phyloP scores from a whole-genome alignment of 1,140 invertebrate genomes.

The Tetragnatha versicolor region DNA sequence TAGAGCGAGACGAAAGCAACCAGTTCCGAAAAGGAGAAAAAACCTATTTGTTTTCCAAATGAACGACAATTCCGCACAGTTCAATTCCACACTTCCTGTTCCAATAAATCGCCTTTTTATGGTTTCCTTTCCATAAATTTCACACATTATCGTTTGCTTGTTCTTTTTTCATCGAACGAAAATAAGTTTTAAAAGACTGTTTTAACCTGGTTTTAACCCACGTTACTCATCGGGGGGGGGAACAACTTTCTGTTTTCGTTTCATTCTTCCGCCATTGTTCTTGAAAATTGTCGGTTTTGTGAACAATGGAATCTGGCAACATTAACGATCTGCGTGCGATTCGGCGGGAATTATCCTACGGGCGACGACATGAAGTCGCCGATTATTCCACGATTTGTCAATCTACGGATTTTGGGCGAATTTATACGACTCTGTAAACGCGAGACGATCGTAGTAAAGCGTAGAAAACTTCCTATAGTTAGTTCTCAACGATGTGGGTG shows the following conservation, averaged over 20 bases:
- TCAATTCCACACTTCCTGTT: not conserved
- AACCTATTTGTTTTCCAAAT: not conserved
- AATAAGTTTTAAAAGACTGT: constrained; percentile 1
- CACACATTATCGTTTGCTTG: constrained; percentile 24
- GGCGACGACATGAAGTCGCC: constrained; percentile 14
- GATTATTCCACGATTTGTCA: constrained; percentile 3
- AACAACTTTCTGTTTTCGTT: constrained; percentile 11
- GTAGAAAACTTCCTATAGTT: no score
- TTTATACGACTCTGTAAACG: no score
- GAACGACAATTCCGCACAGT: not conserved
- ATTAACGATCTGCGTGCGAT: constrained; percentile 22
- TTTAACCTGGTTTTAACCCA: constrained; percentile 20
- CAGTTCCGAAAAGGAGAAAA: no score
- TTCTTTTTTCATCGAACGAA: not conserved
- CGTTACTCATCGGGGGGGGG: constrained; percentile 9
- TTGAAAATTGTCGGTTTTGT: constrained; percentile 33
- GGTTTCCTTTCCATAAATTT: constrained; percentile 21
- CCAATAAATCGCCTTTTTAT: constrained; percentile 14
- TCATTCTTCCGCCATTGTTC: constrained; percentile 27
- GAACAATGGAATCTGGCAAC: constrained; percentile 21
- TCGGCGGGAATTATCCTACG: constrained; percentile 15
- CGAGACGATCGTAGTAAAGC: no score
- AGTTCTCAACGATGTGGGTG: no score
- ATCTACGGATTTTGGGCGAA: no score
- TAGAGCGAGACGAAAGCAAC: no score